Percentiles rank a stretch among this genome's conserved stretches.
Conservation (phyloP, 2,888 invertebrate genomes). For the Neoascia interrupta region DNA sequence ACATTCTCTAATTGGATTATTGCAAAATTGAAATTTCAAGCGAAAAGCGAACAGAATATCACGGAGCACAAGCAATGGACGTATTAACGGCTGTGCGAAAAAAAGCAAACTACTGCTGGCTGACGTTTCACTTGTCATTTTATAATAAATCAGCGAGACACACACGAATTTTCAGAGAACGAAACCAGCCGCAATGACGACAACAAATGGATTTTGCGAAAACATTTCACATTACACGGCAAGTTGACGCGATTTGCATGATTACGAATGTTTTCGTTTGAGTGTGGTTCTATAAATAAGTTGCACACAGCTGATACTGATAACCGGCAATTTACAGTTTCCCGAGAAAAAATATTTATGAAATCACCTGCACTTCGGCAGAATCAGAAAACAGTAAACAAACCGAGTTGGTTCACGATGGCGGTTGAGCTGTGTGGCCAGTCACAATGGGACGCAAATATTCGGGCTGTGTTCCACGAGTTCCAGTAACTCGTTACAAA, state of each 20-base stretch:
- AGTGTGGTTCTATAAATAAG: slow-evolving; percentile 1
- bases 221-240: not conserved
- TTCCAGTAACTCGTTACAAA: not conserved
- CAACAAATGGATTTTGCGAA: not conserved
- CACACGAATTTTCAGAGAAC: slow-evolving; percentile 1
- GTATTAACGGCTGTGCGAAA: slow-evolving; percentile 28
- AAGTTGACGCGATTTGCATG: not conserved
- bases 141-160: slow-evolving; percentile 24
- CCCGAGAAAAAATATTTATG: not conserved
- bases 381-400: slow-evolving; percentile 43
- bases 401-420: slow-evolving; percentile 37
- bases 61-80: not conserved
- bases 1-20: slow-evolving; percentile 20
- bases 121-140: slow-evolving; percentile 63
- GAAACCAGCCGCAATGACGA: too few relatives aligned
- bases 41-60: slow-evolving; percentile 23
- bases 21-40: slow-evolving; percentile 4
- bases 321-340: not conserved
- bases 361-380: not conserved
- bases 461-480: not conserved
- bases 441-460: slow-evolving; percentile 12
- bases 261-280: not conserved
- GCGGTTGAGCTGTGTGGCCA: not conserved
- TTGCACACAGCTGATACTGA: not conserved
- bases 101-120: slow-evolving; percentile 50